phyloP scores from a whole-genome alignment of 2,113 vertebrate genomes.

The Collichthys lucidus region DNA sequence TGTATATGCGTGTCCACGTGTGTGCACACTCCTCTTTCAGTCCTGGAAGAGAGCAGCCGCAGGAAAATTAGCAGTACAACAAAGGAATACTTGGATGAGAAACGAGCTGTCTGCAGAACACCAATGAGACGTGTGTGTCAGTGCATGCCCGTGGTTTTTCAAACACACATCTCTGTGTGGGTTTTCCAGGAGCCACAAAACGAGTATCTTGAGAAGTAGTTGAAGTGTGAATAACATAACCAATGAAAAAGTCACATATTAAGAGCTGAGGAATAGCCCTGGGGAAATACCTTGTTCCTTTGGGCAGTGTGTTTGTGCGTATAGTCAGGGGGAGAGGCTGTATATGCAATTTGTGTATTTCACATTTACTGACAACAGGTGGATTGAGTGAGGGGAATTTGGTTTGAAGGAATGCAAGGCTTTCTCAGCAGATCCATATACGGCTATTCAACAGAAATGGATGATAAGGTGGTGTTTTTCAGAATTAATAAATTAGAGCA shows the following conservation, averaged over 20 bases:
- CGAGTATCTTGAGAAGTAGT: slow-evolving; percentile 39
- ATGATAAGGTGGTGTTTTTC: not conserved
- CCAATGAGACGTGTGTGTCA: slow-evolving; percentile 2
- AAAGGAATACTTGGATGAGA: slow-evolving; percentile 34
- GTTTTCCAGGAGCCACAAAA: slow-evolving; percentile 21
- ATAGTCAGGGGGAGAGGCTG: not conserved
- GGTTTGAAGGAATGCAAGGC: not conserved
- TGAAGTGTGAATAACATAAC: slow-evolving; percentile 53
- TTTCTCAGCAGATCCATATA: not conserved
- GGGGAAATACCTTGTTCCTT: slow-evolving; percentile 42
- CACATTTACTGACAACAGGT: slow-evolving; percentile 45
- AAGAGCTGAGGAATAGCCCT: slow-evolving; percentile 25
- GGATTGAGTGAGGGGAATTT: slow-evolving; percentile 22
- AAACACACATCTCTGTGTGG: slow-evolving; percentile 24
- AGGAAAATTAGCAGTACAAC: slow-evolving; percentile 28
- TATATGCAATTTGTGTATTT: slow-evolving; percentile 36
- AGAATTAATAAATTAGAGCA: not conserved
- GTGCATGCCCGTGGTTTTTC: not conserved
- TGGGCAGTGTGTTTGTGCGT: slow-evolving; percentile 16
- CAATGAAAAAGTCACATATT: slow-evolving; percentile 42
- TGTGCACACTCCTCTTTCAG: slow-evolving; percentile 37
- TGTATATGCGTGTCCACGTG: not conserved
- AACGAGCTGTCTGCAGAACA: slow-evolving; percentile 36
- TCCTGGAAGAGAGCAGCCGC: slow-evolving; percentile 16
- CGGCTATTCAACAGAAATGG: not conserved